Evolutionary conservation across 2,797 vertebrate genomes (phyloP).

Genomic region (Pogonophryne albipinna): DNA sequence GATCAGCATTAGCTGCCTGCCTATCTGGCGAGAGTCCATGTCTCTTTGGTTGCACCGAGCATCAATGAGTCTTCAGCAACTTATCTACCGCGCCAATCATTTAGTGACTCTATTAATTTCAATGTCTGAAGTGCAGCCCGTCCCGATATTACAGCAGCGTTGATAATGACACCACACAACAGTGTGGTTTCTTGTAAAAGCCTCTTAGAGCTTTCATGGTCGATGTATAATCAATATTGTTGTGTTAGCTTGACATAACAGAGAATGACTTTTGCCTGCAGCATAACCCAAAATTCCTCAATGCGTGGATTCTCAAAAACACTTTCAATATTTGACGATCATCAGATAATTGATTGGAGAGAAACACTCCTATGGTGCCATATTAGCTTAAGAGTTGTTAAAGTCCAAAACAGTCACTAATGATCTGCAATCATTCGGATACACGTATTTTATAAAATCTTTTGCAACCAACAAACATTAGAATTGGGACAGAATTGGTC

Average conservation of each 20-base stretch:
- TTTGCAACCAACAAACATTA: background rate
- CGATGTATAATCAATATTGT: slow-evolving; percentile 10
- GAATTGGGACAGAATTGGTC: background rate
- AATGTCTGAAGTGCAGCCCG: slow-evolving; percentile 32
- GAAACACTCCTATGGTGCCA: background rate
- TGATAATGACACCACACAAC: slow-evolving; percentile 23
- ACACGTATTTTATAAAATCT: background rate
- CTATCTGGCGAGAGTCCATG: slow-evolving; percentile 48
- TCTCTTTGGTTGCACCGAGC: slow-evolving; percentile 58
- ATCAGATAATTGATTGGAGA: background rate
- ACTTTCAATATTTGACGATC: background rate
- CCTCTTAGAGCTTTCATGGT: background rate
- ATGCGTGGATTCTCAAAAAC: background rate
- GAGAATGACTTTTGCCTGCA: background rate
- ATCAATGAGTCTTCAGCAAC: slow-evolving; percentile 48
- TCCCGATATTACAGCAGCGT: slow-evolving; percentile 7
- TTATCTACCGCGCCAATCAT: slow-evolving; percentile 41
- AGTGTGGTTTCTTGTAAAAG: background rate
- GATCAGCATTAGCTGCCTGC: slow-evolving; percentile 53
- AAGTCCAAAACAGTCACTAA: background rate
- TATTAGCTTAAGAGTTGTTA: background rate
- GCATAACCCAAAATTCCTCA: background rate
- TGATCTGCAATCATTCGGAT: background rate
- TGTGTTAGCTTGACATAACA: background rate
- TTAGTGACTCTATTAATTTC: slow-evolving; percentile 50